phyloP scores from a whole-genome alignment of 2,888 invertebrate species.

The Tipula helvola region DNA sequence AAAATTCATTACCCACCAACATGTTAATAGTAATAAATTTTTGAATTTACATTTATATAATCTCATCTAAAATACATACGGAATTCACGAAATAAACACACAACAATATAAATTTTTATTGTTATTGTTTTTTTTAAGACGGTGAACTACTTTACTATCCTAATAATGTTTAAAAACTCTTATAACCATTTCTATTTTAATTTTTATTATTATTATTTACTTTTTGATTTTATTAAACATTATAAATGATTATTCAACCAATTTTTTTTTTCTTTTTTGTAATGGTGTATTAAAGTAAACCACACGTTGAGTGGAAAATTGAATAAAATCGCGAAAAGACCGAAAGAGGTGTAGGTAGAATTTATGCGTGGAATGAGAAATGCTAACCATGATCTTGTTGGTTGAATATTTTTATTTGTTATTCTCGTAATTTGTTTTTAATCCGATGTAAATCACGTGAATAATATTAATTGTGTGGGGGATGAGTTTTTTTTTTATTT shows the following conservation, averaged over 20 bases:
- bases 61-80: neutral
- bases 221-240: neutral
- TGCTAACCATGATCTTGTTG: neutral
- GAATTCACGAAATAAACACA: neutral
- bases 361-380: neutral
- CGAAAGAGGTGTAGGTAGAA: neutral
- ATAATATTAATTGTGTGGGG: neutral
- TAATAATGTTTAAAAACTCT: neutral
- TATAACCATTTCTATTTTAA: neutral
- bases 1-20: neutral
- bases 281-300: neutral
- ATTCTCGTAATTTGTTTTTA: neutral
- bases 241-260: neutral
- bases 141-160: neutral
- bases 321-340: neutral
- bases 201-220: neutral
- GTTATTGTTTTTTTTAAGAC: neutral
- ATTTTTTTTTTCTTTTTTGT: neutral
- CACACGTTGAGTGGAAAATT: neutral
- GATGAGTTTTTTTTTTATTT: neutral
- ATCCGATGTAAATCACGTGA: neutral
- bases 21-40: neutral
- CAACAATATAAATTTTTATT: neutral
- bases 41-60: neutral
- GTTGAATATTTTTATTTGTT: neutral